Evolutionary conservation across 2,797 vertebrate species (phyloP), one percentile per base, ranked within the genome.

Genomic region (Mareca penelope): DNA sequence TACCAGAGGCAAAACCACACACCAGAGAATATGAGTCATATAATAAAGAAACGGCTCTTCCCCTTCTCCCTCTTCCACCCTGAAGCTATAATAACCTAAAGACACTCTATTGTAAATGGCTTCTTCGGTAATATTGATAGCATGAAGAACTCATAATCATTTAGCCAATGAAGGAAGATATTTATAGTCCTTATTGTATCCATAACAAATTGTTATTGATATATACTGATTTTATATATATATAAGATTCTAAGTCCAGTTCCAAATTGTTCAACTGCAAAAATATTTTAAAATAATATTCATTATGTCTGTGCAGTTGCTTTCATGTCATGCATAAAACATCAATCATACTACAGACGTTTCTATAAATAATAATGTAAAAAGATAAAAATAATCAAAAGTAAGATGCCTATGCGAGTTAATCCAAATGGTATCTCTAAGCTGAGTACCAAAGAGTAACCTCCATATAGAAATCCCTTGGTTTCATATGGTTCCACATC

Each of bases 1-100:
- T 92, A 91, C 85, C 85, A 95, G 93, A 97, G 90, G 95, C 90
- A 94, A 97, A 91, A 96, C 60, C 88, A 95, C 79, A 93, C 88
- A 96, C 50, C 78, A 97, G 55, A 94, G 61, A 86, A 89, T 80
- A 81, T 94, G 86, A 96, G 91, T 94, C 90, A 96, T 75, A 67
- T 90, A 93, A 85, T 61, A 93, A 95, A 96, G 91, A 55, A 94
- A 93, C 2, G 1, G 84, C 78, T 93, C 56, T 92, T 95, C 52
- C 81, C 50, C 61, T 89, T 94, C 75, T 78, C 81, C 87, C 68
- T 57, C 60, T 93, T 80, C 85, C 22, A 79, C 48, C 90, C 65
- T 80, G 68, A 81, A 91, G 85, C 88, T 85, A 72, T 78, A 93
- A 80, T 37, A 90, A 84, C 85, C 90, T 89, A 91, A 94, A 96